Base-by-base conservation (phyloP, 2,113 vertebrate species). In the Brachionichthys hirsutus region DNA sequence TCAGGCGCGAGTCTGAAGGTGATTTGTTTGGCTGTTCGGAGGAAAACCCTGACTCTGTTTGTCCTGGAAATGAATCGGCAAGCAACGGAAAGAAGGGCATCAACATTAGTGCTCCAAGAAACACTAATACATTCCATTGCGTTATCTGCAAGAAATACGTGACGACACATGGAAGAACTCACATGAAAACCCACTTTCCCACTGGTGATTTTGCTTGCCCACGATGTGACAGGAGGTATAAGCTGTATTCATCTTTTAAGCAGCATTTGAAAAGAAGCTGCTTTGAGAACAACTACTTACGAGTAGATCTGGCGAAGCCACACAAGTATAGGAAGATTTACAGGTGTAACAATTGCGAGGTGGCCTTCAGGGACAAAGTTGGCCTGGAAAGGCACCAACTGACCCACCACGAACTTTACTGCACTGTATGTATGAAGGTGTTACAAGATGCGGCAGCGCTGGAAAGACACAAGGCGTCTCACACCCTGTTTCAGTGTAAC, bases 131-230 rank as follows among this genome's bases (percentile, higher is more conserved):
- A 9, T 12, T 44, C 18, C 30, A 46, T 2, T 87, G 86, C 47
- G 74, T 70, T 11, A 72, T 87, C 64, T 87, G 86, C 49, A 71
- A 70, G 2, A 54, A 84, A 54, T 59, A 19, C 0, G 12, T 83
- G 2, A 38, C 41, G 2, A 55, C 34, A 0, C 54, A 12, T 0
- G 63, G 85, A n/a, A 53, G 16, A 2, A 6, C 6, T 35, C 86
- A 87, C 70, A 71, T 87, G 73, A 76, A 77, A 54, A 70, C n/a
- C n/a, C 83, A 87, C 73, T 87, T 86, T 7, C 83, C 83, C 10
- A 38, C 30, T 1, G 58, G 58, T 0, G 45, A 70, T 1, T 86
- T 75, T 9, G 41, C 70, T 2, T 88, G 86, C 47, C 86, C 78
- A 0, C 76, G 53, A 2, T 88, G 86, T 8, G 70, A 68, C 7